Evolutionary conservation across 64 coral and sea anemone genomes (phyloP).

Genomic region (Hydrozoanthus tunicans): DNA sequence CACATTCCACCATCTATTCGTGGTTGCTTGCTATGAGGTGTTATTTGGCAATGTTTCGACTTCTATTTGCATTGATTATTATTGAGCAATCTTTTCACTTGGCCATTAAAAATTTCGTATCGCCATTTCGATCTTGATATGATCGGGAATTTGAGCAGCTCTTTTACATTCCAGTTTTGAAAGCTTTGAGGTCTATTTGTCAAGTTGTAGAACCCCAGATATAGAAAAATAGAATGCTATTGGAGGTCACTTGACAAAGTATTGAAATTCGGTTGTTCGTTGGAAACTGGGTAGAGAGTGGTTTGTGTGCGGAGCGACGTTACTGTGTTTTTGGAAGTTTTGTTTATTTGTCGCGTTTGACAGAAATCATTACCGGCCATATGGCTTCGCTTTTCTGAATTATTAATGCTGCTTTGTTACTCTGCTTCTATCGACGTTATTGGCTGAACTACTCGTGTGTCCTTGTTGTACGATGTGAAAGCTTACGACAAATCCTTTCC

Average conservation of each 20-base stretch:
- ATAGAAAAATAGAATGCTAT: slow-evolving; percentile 6
- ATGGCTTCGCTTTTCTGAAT: slow-evolving; percentile 52
- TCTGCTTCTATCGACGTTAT: slow-evolving; percentile 12
- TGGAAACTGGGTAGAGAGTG: background rate
- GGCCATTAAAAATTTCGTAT: slow-evolving; percentile 48
- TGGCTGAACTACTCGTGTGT: slow-evolving; percentile 14
- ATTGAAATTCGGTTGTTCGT: slow-evolving; percentile 20
- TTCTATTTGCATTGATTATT: slow-evolving; percentile 45
- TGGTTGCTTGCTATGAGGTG: background rate
- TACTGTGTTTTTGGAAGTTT: slow-evolving; percentile 10
- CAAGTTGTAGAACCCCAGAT: slow-evolving; percentile 33
- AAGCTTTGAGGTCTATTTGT: slow-evolving; percentile 39
- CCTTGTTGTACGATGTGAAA: slow-evolving; percentile 17
- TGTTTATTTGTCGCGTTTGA: slow-evolving; percentile 35
- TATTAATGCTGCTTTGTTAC: slow-evolving; percentile 62
- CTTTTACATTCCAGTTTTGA: background rate
- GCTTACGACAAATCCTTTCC: background rate
- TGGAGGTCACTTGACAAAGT: slow-evolving; percentile 18
- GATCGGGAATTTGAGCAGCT: slow-evolving; percentile 56
- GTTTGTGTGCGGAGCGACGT: background rate
- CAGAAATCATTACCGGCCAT: slow-evolving; percentile 49
- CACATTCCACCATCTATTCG: slow-evolving; percentile 31
- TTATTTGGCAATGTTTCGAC: slow-evolving; percentile 5
- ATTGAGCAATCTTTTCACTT: slow-evolving; percentile 24
- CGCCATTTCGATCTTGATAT: slow-evolving; percentile 54